Base-by-base conservation (phyloP, 2,797 vertebrate species). In the Typhlichthys eigenmanni region DNA sequence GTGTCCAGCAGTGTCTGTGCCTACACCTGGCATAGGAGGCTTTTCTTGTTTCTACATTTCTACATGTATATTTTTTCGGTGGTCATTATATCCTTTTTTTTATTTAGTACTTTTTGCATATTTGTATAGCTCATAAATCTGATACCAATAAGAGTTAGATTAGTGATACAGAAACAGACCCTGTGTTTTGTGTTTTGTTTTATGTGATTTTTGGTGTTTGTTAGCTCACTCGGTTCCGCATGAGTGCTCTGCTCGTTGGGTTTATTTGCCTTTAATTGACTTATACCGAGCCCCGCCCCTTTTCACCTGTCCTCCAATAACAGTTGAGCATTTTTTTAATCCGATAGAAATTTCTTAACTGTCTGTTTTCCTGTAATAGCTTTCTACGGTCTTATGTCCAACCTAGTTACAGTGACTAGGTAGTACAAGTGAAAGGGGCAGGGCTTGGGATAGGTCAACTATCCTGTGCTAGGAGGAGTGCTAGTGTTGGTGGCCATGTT, bases 21-120 rank as follows among this genome's bases (percentile, higher is more conserved):
- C 79, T 76, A 81, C 70, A 77, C 78, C 81, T 85, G 80, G 71
- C 81, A 79, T 82, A 47, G 79, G 80, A 43, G 79, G 69, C 74
- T 78, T 84, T 72, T 84, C 81, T 84, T 88, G 79, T 79, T 85
- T 74, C 72, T 67, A 47, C 66, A 0, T 50, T 64, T 69, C 69
- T 38, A n/a, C 69, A 50, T 78, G 14, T 24, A 13, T 45, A 32
- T 62, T 47, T 48, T 13, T 32, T 17, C 2, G 10, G 13, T 51
- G 60, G 55, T n/a, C 68, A 73, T 75, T 69, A 4, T 24, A 24
- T 24, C 56, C 75, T 54, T 68, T 4, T 12, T 60, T 65, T 38
- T 38, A 38, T 38, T 38, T 38, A 9, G 6, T 38, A 7, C 38
- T 38, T 69, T 17, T 5, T 72, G 14, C 64, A 13, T 34, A 72